A percentile compares a stretch with the other conserved stretches of the same genome.
Conservation (phyloP, 92 coral and sea anemone species). For the Porites divaricata region DNA sequence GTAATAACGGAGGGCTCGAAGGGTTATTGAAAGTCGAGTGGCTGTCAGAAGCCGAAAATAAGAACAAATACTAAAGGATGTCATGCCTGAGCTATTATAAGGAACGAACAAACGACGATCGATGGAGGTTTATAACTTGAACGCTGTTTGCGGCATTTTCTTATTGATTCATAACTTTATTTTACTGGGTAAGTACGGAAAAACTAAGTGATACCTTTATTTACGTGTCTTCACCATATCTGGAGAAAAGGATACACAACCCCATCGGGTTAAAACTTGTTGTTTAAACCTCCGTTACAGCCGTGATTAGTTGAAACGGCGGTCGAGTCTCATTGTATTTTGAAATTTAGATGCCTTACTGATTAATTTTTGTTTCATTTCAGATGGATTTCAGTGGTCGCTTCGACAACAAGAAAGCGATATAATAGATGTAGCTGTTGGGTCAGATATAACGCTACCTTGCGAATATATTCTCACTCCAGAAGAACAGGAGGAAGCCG, state of each 20-base stretch:
- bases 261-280: too few relatives aligned
- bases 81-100: slow-evolving; percentile 1
- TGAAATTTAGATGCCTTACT: not conserved
- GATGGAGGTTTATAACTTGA: not conserved
- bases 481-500: slow-evolving; percentile 45
- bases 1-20: not conserved
- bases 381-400: slow-evolving; percentile 75
- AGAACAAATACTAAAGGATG: not conserved
- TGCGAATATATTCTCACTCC: slow-evolving; percentile 59
- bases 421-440: slow-evolving; percentile 38
- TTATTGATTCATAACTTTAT: not conserved
- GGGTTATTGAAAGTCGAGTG: slow-evolving; percentile 14
- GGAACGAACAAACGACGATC: not conserved
- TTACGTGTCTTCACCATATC: not conserved
- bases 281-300: too few relatives aligned
- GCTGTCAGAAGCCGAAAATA: slow-evolving; percentile 12
- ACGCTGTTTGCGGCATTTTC: not conserved
- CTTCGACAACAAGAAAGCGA: slow-evolving; percentile 38
- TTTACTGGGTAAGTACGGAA: slow-evolving; percentile 24
- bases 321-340: not conserved
- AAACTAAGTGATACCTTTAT: not conserved
- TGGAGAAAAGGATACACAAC: not conserved
- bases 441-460: slow-evolving; percentile 53
- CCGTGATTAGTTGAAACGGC: too few relatives aligned
- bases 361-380: not conserved